Percentiles rank a stretch among this genome's conserved stretches.
These are phyloP conservation scores for Chrysaora quinquecirrha DNA, from an alignment of 30 jellyfish, hydroid and myxozoan species.

Conservation along the genomic window DNA sequence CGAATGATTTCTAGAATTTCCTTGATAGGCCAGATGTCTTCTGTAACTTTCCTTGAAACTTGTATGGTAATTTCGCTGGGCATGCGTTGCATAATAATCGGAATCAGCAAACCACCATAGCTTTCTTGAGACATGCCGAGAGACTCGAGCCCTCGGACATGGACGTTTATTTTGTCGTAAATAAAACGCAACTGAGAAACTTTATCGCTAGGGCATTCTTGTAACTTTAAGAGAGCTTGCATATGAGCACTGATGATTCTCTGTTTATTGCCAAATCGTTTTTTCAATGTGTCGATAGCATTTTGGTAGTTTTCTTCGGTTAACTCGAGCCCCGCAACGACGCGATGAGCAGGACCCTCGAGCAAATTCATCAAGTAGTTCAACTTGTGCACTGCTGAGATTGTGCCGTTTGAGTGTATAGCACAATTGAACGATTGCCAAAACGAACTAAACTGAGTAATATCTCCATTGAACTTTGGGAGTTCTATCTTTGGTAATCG, in stretches of 20 bases:
- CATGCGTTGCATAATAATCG: conserved; percentile 48
- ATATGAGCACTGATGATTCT: conserved; percentile 4
- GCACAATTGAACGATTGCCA: too few species aligned
- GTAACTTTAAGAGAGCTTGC: conserved; percentile 3
- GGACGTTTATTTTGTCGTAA: conserved; percentile 58
- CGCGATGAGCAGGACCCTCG: too few species aligned
- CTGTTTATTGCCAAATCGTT: conserved; percentile 10
- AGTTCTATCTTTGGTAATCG: too few species aligned
- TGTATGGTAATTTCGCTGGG: conserved; percentile 44
- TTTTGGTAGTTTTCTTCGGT: conserved; percentile 13
- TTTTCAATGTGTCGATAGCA: conserved; percentile 5
- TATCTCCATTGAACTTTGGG: too few species aligned
- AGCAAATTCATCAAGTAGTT: too few species aligned
- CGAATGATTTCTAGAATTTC: conserved; percentile 39
- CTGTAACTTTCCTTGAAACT: conserved; percentile 58
- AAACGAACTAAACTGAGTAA: too few species aligned
- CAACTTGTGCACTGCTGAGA: too few species aligned
- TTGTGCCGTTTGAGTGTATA: too few species aligned
- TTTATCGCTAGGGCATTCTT: background rate
- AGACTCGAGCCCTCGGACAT: conserved; percentile 61
- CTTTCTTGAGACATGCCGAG: conserved; percentile 42
- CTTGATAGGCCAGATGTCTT: conserved; percentile 61
- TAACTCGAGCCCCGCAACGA: conserved; percentile 7
- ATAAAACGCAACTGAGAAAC: conserved; percentile 20
- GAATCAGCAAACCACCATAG: conserved; percentile 74